Evolutionary conservation across 2,888 invertebrate genomes (phyloP).

Genomic region (Zaprionus bogoriensis): DNA sequence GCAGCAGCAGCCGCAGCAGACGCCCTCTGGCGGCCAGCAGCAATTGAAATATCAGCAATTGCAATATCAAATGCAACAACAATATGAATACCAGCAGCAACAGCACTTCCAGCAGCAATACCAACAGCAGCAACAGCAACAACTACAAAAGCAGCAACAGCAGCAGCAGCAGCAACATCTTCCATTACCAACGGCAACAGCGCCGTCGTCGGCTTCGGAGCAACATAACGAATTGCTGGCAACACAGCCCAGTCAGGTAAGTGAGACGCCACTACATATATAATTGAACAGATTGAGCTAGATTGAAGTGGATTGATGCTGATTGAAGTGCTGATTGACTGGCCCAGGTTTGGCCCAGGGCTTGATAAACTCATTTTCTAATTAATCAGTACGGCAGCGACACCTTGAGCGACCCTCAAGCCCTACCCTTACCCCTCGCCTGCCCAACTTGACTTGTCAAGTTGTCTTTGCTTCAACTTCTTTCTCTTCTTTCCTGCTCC

Average conservation of each 20-base stretch:
- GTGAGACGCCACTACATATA: conserved; percentile 17
- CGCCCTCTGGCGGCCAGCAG: conserved; percentile 38
- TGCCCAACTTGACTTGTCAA: not conserved
- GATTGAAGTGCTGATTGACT: conserved; percentile 10
- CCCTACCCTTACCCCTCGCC: not conserved
- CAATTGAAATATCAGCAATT: conserved; percentile 71
- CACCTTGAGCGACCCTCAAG: conserved; percentile 33
- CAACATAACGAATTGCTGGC: conserved; percentile 56
- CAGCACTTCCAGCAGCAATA: conserved; percentile 71
- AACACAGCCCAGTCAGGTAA: conserved; percentile 65
- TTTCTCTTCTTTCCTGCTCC: not conserved
- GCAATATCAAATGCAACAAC: conserved; percentile 75
- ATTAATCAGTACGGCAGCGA: conserved; percentile 54
- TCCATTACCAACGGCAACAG: conserved; percentile 30
- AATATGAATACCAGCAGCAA: conserved; percentile 74
- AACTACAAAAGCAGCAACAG: conserved; percentile 40
- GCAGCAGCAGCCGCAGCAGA: conserved; percentile 43
- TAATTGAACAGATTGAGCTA: conserved; percentile 18
- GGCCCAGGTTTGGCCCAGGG: not conserved
- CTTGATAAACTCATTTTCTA: conserved; percentile 41
- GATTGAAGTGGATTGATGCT: conserved; percentile 7
- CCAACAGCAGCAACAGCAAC: conserved; percentile 60
- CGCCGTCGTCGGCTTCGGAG: conserved; percentile 14
- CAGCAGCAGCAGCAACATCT: conserved; percentile 34
- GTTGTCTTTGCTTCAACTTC: not conserved